A percentile compares a stretch with the other conserved stretches of the same genome.
Evolutionary conservation across 1,140 invertebrate genomes (phyloP).

Genomic region (Drosophila bocki): DNA sequence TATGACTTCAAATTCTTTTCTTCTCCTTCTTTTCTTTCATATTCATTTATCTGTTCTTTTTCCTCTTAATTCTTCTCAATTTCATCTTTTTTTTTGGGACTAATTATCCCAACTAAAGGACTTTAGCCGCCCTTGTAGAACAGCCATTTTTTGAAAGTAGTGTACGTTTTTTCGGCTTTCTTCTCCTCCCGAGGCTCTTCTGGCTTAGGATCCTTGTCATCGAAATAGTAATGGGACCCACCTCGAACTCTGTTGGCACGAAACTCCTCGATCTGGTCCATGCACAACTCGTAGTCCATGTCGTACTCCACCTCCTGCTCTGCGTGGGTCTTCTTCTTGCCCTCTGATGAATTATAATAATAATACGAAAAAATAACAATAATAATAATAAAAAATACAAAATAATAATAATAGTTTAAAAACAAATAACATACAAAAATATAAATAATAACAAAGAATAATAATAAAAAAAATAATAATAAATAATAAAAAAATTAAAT

Average conservation of each 20-base stretch:
- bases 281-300: slow-evolving; percentile 58
- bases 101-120: neutral
- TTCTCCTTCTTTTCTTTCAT: neutral
- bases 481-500: too few relatives aligned
- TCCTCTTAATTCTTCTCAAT: neutral
- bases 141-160: neutral
- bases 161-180: too few relatives aligned
- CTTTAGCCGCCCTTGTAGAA: too few relatives aligned
- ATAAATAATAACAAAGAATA: too few relatives aligned
- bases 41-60: too few relatives aligned
- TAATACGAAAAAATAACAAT: too few relatives aligned
- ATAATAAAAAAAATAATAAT: too few relatives aligned
- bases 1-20: neutral
- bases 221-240: slow-evolving; percentile 2
- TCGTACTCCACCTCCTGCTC: slow-evolving; percentile 30
- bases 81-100: neutral
- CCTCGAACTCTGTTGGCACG: slow-evolving; percentile 29
- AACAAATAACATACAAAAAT: too few relatives aligned
- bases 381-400: too few relatives aligned
- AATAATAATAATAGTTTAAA: too few relatives aligned
- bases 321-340: neutral
- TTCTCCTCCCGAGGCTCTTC: neutral
- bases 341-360: slow-evolving; percentile 7
- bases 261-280: slow-evolving; percentile 54
- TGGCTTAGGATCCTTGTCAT: neutral